Base-by-base conservation (phyloP, 2,113 vertebrate genomes). In the Coturnix japonica region DNA sequence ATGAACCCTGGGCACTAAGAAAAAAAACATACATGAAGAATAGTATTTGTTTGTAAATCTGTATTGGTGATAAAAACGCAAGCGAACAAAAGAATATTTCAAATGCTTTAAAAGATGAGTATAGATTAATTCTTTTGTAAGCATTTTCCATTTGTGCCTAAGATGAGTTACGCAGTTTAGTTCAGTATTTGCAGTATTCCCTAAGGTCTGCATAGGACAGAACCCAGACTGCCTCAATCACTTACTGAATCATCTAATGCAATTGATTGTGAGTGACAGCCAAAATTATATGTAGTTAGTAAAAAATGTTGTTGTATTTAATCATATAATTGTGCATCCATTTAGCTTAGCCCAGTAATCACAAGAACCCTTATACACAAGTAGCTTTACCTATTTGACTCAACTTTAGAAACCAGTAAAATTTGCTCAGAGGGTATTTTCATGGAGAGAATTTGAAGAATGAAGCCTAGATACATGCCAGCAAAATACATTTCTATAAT, bases 251-350 rank as follows among this genome's bases (percentile, higher is more conserved):
- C 89, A 89, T 81, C 86, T 93, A 94, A 93, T 87, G 93, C 89
- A 94, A 93, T 59, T 85, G 92, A 82, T 85, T 51, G 67, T 95
- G 93, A 95, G 71, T 94, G 95, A 91, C 93, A 95, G 92, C 11
- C 59, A 69, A 73, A 95, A 95, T 95, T 84, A 87, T 56, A 81
- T 28, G 83, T 70, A 95, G 89, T 90, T 96, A 95, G 77, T 79
- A 89, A 93, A 94, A 96, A 91, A 84, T 56, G 77, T 90, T 92
- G 78, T 72, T 89, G 65, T 84, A 90, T 91, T 90, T 94, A 95
- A 94, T 95, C 86, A 95, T 87, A 72, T 95, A 94, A 95, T 94
- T 95, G 77, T 90, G 89, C 93, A 94, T 76, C 86, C 86, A 95
- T 94, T 94, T 93, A 92, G 63, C 83, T 93, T 60, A 91, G 77